These are phyloP conservation scores for Scaptomyza caliginosa DNA, from an alignment of 2,888 invertebrate species.

Conservation along the genomic window DNA sequence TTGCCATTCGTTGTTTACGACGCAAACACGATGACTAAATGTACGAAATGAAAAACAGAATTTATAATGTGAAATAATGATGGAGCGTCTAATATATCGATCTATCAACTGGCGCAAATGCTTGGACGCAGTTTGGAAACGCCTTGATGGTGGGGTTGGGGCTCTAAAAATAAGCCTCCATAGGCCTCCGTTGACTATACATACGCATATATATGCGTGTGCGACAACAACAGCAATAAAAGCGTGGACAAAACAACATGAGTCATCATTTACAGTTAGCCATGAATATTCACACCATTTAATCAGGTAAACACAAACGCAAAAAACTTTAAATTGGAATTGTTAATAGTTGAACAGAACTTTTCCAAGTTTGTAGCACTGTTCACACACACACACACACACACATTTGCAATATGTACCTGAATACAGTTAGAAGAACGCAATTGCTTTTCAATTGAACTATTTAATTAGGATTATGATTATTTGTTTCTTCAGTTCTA, in stretches of 20 bases:
- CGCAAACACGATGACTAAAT: background rate
- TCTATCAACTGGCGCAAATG: slow-evolving; percentile 34
- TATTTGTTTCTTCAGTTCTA: background rate
- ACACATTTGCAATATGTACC: slow-evolving; percentile 17
- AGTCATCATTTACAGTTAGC: slow-evolving; percentile 41
- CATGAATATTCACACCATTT: slow-evolving; percentile 43
- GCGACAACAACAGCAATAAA: slow-evolving; percentile 6
- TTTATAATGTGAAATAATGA: slow-evolving; percentile 1
- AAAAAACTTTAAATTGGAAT: too few relatives aligned
- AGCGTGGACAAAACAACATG: slow-evolving; percentile 22
- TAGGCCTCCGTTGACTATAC: slow-evolving; percentile 27
- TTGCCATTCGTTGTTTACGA: background rate
- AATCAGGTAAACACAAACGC: slow-evolving; percentile 10
- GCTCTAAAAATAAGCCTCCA: slow-evolving; percentile 64
- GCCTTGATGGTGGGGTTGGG: background rate
- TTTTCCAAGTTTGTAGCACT: slow-evolving; percentile 3
- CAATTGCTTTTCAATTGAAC: background rate
- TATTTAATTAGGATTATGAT: slow-evolving; percentile 1
- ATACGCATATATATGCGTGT: slow-evolving; percentile 23
- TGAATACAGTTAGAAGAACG: slow-evolving; percentile 14
- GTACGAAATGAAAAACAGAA: slow-evolving; percentile 11
- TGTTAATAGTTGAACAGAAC: background rate
- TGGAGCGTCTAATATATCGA: slow-evolving; percentile 49
- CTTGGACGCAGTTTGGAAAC: slow-evolving; percentile 20
- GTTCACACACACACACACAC: background rate